These are phyloP conservation scores for Nibea albiflora DNA, from an alignment of 2,113 vertebrate species.

Conservation along the genomic window DNA sequence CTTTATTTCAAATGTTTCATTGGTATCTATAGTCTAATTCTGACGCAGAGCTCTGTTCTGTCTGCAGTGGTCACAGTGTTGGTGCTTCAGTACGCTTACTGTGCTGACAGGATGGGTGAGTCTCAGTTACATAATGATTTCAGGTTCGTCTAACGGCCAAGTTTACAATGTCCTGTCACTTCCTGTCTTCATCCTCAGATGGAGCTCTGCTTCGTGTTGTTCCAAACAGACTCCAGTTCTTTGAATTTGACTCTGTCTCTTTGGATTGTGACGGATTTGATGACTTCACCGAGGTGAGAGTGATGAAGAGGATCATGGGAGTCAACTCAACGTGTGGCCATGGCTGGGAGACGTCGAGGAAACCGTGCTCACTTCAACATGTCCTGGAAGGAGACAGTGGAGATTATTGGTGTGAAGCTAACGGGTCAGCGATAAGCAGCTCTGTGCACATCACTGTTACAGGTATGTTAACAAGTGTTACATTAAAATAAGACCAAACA, in stretches of 20 bases:
- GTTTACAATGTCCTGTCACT: no score
- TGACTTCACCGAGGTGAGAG: not conserved
- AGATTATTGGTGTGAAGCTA: slow-evolving; percentile 12
- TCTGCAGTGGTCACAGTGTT: not conserved
- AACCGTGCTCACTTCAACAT: not conserved
- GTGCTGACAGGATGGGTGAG: not conserved
- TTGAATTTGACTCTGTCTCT: not conserved
- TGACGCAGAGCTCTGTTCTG: not conserved
- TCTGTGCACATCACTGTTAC: not conserved
- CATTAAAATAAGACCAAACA: no score
- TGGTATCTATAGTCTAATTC: not conserved
- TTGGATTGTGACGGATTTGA: not conserved
- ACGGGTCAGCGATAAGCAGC: not conserved
- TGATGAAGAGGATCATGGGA: not conserved
- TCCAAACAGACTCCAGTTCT: slow-evolving; percentile 7
- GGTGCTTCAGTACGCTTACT: not conserved
- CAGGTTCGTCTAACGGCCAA: no score
- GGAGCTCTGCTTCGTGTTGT: not conserved
- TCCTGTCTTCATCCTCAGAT: not conserved
- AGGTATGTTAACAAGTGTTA: no score
- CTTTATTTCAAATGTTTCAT: not conserved
- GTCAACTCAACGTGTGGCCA: not conserved
- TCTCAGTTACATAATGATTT: no score
- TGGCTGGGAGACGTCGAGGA: not conserved
- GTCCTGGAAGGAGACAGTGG: not conserved